Percentiles rank a stretch among this genome's conserved stretches.
These are phyloP conservation scores for Drosophila tanythrix DNA, from an alignment of 2,888 invertebrate species.

Conservation along the genomic window DNA sequence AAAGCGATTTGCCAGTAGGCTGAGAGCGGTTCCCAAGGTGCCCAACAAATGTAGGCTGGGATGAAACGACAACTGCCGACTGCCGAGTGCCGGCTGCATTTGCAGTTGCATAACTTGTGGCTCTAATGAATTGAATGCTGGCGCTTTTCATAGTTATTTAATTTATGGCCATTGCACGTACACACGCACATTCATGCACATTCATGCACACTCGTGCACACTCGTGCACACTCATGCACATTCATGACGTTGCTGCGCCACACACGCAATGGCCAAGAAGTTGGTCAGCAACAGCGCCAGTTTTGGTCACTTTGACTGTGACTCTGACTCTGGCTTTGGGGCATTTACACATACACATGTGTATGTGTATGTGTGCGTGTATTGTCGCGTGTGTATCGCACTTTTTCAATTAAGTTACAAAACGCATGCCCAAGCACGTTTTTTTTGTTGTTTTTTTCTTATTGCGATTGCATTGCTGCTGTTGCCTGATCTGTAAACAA, in stretches of 20 bases:
- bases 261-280: conserved; percentile 69
- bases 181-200: conserved; percentile 29
- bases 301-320: conserved; percentile 57
- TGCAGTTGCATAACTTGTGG: conserved; percentile 41
- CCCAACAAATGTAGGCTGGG: conserved; percentile 47
- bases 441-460: conserved; percentile 15
- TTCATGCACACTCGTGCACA: conserved; percentile 14
- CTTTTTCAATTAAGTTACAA: conserved; percentile 80
- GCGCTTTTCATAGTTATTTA: conserved; percentile 36
- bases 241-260: background rate
- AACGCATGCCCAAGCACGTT: conserved; percentile 77
- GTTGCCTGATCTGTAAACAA: conserved; percentile 55
- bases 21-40: conserved; percentile 77
- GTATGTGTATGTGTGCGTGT: conserved; percentile 37
- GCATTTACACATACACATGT: background rate
- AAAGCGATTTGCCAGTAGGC: conserved; percentile 63
- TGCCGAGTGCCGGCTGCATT: conserved; percentile 30
- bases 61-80: conserved; percentile 55
- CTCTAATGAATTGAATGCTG: conserved; percentile 48
- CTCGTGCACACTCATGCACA: conserved; percentile 26
- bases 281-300: conserved; percentile 56
- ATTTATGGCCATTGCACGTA: conserved; percentile 44
- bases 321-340: conserved; percentile 44
- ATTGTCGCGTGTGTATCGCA: conserved; percentile 78
- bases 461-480: conserved; percentile 23